Evolutionary conservation across 2,888 invertebrate genomes (phyloP).

Genomic region (Sthenelais limicola): DNA sequence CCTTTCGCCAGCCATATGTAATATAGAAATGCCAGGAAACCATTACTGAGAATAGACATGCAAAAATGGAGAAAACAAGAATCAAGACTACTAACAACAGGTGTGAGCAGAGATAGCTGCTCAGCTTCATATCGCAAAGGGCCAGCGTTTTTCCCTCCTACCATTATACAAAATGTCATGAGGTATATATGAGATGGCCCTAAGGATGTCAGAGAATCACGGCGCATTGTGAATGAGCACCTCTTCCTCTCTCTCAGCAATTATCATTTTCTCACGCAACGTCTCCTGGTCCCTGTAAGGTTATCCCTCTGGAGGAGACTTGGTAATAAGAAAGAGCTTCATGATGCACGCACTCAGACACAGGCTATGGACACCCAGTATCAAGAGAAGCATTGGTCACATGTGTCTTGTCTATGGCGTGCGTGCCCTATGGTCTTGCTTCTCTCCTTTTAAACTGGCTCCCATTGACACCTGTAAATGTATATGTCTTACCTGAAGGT

Average conservation of each 20-base stretch:
- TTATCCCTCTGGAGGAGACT: not conserved
- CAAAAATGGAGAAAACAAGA: too few relatives aligned
- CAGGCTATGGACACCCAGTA: constrained; percentile 1
- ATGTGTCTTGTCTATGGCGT: constrained; percentile 21
- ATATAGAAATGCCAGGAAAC: too few relatives aligned
- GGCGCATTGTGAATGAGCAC: constrained; percentile 10
- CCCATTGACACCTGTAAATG: constrained; percentile 30
- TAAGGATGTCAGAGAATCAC: constrained; percentile 5
- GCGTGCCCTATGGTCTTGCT: not conserved
- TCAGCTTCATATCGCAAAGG: too few relatives aligned
- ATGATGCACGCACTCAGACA: constrained; percentile 3
- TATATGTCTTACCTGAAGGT: too few relatives aligned
- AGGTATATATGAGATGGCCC: constrained; percentile 6
- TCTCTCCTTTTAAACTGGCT: constrained; percentile 22
- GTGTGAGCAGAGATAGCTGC: too few relatives aligned
- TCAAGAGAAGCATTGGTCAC: constrained; percentile 12
- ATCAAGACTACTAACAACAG: too few relatives aligned
- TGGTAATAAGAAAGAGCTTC: not conserved
- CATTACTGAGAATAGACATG: too few relatives aligned
- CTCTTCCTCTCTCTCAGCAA: not conserved
- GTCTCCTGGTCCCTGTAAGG: not conserved
- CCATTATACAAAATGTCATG: too few relatives aligned
- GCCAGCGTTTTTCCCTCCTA: too few relatives aligned
- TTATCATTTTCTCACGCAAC: constrained; percentile 11
- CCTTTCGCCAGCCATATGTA: too few relatives aligned